Evolutionary conservation across 2,797 vertebrate species (phyloP).

Genomic region (Liasis olivaceus): DNA sequence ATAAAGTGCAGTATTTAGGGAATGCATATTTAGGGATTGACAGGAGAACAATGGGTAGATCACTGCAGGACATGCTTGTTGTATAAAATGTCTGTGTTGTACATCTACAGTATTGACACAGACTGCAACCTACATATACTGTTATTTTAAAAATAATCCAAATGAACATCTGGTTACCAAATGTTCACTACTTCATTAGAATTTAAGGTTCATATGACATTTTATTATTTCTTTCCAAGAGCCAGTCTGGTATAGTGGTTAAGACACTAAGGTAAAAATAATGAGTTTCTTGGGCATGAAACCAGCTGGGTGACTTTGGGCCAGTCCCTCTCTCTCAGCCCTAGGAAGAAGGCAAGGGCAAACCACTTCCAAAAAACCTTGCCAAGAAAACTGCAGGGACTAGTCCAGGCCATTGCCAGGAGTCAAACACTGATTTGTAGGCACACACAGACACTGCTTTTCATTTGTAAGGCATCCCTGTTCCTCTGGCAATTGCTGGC

Average conservation of each 20-base stretch:
- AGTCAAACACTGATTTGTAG: not conserved
- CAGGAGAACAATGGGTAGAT: not conserved
- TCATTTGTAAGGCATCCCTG: not conserved
- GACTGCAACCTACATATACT: not conserved
- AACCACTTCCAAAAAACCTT: not conserved
- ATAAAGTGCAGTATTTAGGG: not conserved
- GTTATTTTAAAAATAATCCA: not conserved
- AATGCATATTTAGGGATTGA: not conserved
- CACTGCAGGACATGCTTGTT: not conserved
- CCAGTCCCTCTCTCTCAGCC: not conserved
- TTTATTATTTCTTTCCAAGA: not conserved
- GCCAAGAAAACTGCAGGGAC: not conserved
- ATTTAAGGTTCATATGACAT: not conserved
- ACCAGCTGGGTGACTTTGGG: not conserved
- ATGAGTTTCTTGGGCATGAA: not conserved
- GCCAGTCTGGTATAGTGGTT: not conserved
- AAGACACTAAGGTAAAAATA: not conserved
- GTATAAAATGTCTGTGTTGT: not conserved
- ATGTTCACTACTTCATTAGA: not conserved
- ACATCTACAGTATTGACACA: not conserved
- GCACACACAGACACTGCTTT: no score
- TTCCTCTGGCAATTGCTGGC: not conserved
- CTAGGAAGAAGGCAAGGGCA: not conserved
- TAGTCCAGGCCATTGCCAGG: not conserved
- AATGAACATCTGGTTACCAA: not conserved